Percentiles rank a stretch among this genome's conserved stretches.
Conservation (phyloP, 2,888 invertebrate species). For the Carabus problematicus region DNA sequence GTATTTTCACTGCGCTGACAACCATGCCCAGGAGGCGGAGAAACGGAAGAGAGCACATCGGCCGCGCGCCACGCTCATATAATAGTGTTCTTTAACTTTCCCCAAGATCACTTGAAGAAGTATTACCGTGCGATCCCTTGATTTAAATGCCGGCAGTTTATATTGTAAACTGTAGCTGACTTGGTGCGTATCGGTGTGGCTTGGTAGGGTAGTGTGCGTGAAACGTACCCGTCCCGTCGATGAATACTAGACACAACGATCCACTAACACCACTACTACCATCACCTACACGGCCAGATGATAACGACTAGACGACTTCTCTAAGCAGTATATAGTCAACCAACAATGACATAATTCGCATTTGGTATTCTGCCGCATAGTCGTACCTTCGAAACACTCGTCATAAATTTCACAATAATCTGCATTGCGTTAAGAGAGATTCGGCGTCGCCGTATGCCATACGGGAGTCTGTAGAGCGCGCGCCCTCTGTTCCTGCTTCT, state of each 20-base stretch:
- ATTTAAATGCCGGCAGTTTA: conserved; percentile 34
- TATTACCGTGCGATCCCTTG: conserved; percentile 29
- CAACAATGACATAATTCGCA: conserved; percentile 43
- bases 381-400: conserved; percentile 35
- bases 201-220: background rate
- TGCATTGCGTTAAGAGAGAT: conserved; percentile 42
- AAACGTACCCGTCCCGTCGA: background rate
- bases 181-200: background rate
- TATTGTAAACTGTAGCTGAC: conserved; percentile 13
- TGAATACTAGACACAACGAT: background rate
- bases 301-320: background rate
- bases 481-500: no score
- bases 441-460: conserved; percentile 17
- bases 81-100: conserved; percentile 31
- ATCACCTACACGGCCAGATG: background rate
- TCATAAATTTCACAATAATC: conserved; percentile 43
- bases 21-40: background rate
- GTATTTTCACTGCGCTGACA: conserved; percentile 37
- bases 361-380: conserved; percentile 39
- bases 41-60: background rate
- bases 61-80: conserved; percentile 2
- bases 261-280: background rate
- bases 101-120: conserved; percentile 20
- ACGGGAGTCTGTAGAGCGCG: no score
- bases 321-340: conserved; percentile 19